Evolutionary conservation across 64 coral and sea anemone species (phyloP).

Genomic region (Stichodactyla mertensii): DNA sequence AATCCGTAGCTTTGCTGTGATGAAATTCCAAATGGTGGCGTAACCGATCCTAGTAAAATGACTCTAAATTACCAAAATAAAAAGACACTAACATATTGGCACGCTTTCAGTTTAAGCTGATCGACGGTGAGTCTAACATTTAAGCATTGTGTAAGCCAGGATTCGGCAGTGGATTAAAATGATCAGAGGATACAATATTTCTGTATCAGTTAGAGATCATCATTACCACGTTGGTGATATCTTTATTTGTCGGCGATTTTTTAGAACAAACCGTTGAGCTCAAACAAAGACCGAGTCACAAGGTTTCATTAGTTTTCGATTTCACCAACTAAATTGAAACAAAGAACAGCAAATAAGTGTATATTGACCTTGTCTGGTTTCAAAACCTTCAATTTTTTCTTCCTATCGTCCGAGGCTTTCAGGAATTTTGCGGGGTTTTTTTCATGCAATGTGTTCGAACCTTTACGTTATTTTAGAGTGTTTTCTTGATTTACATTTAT

Average conservation of each 20-base stretch:
- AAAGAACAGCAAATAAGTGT: neutral
- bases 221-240: neutral
- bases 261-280: neutral
- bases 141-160: neutral
- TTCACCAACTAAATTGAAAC: neutral
- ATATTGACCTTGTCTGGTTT: neutral
- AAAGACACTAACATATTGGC: neutral
- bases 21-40: neutral
- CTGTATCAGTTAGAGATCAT: neutral
- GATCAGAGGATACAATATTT: neutral
- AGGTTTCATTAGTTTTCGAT: neutral
- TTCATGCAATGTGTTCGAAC: no score
- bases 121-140: neutral
- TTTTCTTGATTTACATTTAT: no score
- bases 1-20: neutral
- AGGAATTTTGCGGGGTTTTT: neutral
- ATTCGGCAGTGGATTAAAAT: neutral
- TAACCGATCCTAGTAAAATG: neutral
- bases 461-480: no score
- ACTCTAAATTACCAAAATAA: neutral
- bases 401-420: neutral
- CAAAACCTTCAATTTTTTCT: neutral
- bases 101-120: neutral
- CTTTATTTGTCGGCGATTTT: neutral
- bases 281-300: neutral